Base-by-base conservation (phyloP, 2,797 vertebrate genomes). In the Trachops cirrhosus region DNA sequence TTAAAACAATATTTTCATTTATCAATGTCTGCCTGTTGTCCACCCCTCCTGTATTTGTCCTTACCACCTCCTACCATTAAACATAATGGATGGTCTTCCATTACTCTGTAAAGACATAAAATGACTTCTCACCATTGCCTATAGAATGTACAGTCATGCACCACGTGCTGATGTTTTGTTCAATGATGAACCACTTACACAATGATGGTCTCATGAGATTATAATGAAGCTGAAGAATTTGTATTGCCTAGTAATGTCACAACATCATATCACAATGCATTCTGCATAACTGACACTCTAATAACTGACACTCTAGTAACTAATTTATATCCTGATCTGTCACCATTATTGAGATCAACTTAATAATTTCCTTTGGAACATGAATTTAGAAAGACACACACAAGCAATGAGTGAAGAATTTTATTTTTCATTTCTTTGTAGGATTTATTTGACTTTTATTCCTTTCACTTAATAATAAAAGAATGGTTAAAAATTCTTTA, bases 341-440 rank as follows among this genome's bases (percentile, higher is more conserved):
- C 41, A 86, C 15, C 46, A 80, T 44, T 59, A 24, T n/a, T 50
- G 18, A 90, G 21, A 92, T 83, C 4, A 84, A 29, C 19, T 67
- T 77, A 93, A 86, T 24, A 7, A 92, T 86, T 37, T 96, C 6
- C 34, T 96, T 92, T 86, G 62, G 93, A 94, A 68, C 7, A n/a
- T 14, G 11, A 32, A 79, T 50, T 82, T 90, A 93, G 92, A 86
- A 80, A 93, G 62, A 67, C 16, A 52, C 6, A 21, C 22, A 8
- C 75, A 95, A 62, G 8, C 77, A 90, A 75, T 37, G 37, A 87
- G 9, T 29, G 10, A 19, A 73, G 14, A n/a, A 50, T 67, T 94
- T 86, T 71, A 44, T 22, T 64, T 74, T 89, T 68, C 2, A 41
- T 83, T 80, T 70, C 29, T 91, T 92, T 73, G 10, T 34, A 77